phyloP scores from a whole-genome alignment of 2,113 vertebrate species.

The Alaudala cheleensis region DNA sequence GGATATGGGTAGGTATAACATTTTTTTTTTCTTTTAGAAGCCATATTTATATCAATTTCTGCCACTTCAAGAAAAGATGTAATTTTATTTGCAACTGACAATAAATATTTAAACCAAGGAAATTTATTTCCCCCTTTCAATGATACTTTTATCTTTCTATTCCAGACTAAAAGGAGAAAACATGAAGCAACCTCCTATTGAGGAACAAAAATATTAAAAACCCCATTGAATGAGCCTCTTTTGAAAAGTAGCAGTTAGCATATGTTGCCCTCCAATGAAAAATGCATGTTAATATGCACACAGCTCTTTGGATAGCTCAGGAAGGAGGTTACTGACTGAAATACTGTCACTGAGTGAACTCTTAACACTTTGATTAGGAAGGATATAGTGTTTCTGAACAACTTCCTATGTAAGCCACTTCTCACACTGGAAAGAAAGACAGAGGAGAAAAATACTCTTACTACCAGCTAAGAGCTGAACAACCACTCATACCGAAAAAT shows the following conservation, averaged over 20 bases:
- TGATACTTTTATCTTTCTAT: background rate
- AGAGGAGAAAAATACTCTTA: background rate
- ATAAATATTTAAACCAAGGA: background rate
- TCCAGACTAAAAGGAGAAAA: background rate
- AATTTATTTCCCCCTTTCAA: background rate
- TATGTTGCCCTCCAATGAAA: background rate
- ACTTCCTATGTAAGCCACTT: background rate
- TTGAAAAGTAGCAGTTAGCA: background rate
- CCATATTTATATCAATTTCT: background rate
- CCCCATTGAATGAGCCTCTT: background rate
- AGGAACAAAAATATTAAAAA: background rate
- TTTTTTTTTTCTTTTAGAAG: background rate
- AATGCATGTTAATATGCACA: background rate
- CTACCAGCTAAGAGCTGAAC: background rate
- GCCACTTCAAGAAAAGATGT: background rate
- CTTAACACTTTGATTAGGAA: conserved; percentile 1
- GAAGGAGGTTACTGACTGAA: background rate
- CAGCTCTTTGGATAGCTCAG: background rate
- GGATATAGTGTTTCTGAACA: background rate
- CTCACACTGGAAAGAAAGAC: background rate
- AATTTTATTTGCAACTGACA: background rate
- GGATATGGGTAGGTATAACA: background rate
- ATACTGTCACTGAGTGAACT: background rate
- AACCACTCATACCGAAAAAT: background rate
- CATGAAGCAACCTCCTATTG: background rate